Percentiles rank a stretch among this genome's conserved stretches.
These are phyloP conservation scores for Eptesicus fuscus DNA, from an alignment of 2,113 vertebrate genomes.

Conservation along the genomic window DNA sequence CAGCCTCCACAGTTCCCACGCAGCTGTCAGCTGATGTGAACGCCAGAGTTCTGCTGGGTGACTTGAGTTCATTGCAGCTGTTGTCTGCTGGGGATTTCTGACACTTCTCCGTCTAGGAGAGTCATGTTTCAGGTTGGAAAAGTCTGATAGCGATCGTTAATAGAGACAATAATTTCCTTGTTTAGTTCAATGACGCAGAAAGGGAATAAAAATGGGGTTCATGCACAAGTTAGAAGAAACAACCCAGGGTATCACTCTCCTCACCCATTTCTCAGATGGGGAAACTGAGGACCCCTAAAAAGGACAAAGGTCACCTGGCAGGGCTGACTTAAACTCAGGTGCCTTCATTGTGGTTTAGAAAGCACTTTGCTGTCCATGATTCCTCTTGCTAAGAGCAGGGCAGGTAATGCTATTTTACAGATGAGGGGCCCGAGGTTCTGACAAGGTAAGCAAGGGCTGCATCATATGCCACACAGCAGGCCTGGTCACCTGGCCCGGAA, in stretches of 20 bases:
- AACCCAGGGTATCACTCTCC: no score
- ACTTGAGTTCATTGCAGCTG: neutral
- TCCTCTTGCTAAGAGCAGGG: neutral
- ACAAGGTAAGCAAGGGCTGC: neutral
- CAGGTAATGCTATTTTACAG: neutral
- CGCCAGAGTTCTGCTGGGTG: neutral
- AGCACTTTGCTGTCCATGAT: neutral
- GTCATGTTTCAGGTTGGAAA: neutral
- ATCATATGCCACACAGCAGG: no score
- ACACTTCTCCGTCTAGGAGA: neutral
- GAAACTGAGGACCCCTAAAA: neutral
- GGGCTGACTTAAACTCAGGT: neutral
- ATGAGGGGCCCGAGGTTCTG: neutral
- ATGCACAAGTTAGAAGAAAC: neutral
- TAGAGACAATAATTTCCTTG: neutral
- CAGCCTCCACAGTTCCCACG: neutral
- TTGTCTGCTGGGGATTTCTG: neutral
- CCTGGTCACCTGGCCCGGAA: fast-evolving
- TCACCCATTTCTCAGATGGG: neutral
- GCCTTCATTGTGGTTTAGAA: neutral
- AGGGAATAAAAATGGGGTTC: neutral
- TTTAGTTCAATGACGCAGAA: neutral
- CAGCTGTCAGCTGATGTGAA: neutral
- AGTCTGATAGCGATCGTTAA: neutral
- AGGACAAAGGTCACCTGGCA: neutral